phyloP scores from a whole-genome alignment of 2,113 vertebrate species.

The Copsychus sechellarum region DNA sequence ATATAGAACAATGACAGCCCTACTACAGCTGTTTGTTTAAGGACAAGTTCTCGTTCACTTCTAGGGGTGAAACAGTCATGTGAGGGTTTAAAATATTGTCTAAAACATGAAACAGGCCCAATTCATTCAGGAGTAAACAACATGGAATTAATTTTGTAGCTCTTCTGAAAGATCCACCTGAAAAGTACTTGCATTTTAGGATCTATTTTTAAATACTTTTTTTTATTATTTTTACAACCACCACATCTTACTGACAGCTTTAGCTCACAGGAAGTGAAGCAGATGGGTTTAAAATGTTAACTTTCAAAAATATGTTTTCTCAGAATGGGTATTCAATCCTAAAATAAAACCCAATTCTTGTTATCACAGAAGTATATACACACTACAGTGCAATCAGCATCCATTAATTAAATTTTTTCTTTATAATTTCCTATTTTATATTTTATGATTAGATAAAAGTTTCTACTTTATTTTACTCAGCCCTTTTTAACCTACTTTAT shows the following conservation, averaged over 20 bases:
- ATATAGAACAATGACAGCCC: background rate
- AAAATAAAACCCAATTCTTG: background rate
- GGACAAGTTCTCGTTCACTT: background rate
- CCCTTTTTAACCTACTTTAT: constrained; percentile 76
- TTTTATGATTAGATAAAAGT: background rate
- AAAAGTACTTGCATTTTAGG: background rate
- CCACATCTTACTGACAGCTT: background rate
- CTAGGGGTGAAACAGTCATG: background rate
- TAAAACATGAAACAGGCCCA: background rate
- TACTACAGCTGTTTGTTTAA: background rate
- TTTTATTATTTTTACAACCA: background rate
- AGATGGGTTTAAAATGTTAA: background rate
- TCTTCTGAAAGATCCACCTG: background rate
- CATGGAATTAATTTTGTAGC: background rate
- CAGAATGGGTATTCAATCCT: background rate
- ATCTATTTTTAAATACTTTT: background rate
- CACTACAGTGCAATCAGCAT: background rate
- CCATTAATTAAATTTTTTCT: background rate
- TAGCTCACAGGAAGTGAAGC: background rate
- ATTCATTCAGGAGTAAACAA: background rate
- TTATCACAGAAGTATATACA: background rate
- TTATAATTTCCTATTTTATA: background rate
- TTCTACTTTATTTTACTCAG: background rate
- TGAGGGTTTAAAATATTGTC: background rate
- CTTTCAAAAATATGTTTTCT: background rate